Base-by-base conservation (phyloP, 2,888 invertebrate genomes). In the Cephalotes varians region DNA sequence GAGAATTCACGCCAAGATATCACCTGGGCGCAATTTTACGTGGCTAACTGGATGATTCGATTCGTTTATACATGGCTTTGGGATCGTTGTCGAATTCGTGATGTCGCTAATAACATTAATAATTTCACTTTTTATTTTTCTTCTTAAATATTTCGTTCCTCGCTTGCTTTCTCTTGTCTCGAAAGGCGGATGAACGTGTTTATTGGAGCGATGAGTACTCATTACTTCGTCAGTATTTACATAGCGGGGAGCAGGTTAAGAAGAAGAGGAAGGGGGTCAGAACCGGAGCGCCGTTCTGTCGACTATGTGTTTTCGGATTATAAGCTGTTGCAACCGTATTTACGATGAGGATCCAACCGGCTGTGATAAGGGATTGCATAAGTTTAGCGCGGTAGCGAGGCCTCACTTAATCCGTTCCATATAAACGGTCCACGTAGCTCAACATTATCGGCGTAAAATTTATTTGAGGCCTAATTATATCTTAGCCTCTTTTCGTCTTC, bases 281-380 rank as follows among this genome's bases (percentile, higher is more conserved):
- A 79, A 60, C 54, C 58, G 84, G 64, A 65, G 64, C 80, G 69
- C 25, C 80, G 83, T 87, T 84, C 82, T 87, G 85, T 76, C 86
- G 86, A 85, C 84, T 92, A 88, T 90, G 88, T 90, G 86, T 85
- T 85, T 90, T 90, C 67, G 92, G 92, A 93, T 93, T 91, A 91
- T 84, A 88, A 90, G 89, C 87, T 89, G 92, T 90, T 91, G 92
- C 92, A 92, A 92, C 92, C 89, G 91, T 91, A 90, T 92, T 93
- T 91, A 90, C 91, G 86, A 80, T 79, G 90, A 84, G 90, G 87
- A 90, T 90, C 82, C 84, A 83, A 87, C 85, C 85, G 81, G 40
- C 71, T 72, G 85, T 83, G 92, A 93, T 93, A 92, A 92, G 90
- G 87, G 86, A 91, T 90, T 90, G 91, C 91, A 90, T 89, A 92